phyloP scores from a whole-genome alignment of 2,113 vertebrate species.

The Lontra canadensis region DNA sequence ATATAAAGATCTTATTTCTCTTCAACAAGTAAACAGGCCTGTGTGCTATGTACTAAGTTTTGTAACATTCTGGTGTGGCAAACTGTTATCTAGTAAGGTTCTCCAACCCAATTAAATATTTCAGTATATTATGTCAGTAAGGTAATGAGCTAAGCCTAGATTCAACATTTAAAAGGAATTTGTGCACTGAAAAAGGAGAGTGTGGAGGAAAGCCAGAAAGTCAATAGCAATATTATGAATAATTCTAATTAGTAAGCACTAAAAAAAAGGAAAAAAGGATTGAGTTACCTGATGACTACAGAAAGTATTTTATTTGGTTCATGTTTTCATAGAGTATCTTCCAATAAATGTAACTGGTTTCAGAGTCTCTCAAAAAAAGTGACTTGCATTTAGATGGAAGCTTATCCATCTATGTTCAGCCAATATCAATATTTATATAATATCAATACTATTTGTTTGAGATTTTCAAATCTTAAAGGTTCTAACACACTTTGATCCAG shows the following conservation, averaged over 20 bases:
- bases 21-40: not conserved
- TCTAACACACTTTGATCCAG: not conserved
- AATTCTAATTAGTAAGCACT: slow-evolving; percentile 27
- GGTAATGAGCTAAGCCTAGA: not conserved
- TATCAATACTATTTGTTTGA: not conserved
- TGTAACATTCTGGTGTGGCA: not conserved
- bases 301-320: not conserved
- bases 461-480: slow-evolving; percentile 12
- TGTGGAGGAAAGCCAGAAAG: not conserved
- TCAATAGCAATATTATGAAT: not conserved
- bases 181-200: not conserved
- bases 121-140: not conserved
- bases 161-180: slow-evolving; percentile 9
- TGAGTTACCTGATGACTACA: not conserved
- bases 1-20: not conserved
- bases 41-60: not conserved
- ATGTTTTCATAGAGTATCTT: slow-evolving; percentile 10
- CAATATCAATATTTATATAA: not conserved
- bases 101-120: not conserved
- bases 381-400: not conserved
- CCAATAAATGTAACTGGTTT: not conserved
- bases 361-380: not conserved
- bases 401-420: not conserved
- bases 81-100: not conserved
- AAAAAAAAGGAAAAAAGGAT: not conserved